Conservation (phyloP, 2,113 vertebrate species). For the Fulica atra region DNA sequence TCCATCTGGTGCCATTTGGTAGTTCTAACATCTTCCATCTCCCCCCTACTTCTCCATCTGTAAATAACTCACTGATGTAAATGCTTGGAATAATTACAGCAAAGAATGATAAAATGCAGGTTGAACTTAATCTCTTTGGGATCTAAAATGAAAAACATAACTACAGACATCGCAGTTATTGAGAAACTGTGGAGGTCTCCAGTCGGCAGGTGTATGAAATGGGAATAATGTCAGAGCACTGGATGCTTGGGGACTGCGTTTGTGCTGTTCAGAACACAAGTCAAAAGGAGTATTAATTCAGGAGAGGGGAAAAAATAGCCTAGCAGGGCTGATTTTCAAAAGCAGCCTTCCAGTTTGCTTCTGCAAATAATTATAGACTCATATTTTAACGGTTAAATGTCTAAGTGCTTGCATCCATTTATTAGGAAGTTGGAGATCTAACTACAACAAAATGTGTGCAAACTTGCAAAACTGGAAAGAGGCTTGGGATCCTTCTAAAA, state of each 20-base stretch:
- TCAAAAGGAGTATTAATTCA: not conserved
- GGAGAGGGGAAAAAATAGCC: not conserved
- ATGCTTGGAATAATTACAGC: conserved; percentile 60
- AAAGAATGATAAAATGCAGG: conserved; percentile 57
- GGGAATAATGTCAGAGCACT: not conserved
- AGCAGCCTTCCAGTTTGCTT: not conserved
- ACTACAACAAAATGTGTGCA: conserved; percentile 2
- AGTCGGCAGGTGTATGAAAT: conserved; percentile 7
- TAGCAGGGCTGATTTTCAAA: conserved; percentile 12
- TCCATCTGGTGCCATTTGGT: conserved; percentile 56
- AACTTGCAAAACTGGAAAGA: not conserved
- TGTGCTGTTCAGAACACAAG: not conserved
- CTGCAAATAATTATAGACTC: conserved; percentile 29
- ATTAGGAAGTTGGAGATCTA: not conserved
- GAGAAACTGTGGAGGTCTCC: not conserved
- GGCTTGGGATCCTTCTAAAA: not conserved
- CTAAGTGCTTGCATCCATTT: conserved; percentile 3
- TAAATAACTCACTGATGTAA: conserved; percentile 62
- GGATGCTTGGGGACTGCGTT: not conserved
- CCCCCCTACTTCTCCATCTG: conserved; percentile 43
- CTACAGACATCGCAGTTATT: not conserved
- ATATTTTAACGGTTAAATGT: not conserved
- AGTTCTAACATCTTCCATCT: conserved; percentile 56
- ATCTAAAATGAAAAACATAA: conserved; percentile 57
- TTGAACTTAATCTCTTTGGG: conserved; percentile 33